Evolutionary conservation across 2,113 vertebrate species (phyloP).

Genomic region (cat (Felis catus)): F.catus_Fca126_mat1.0 CM031412.1:167547501-167548000

Average conservation of each 20-base stretch:
- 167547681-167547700: neutral
- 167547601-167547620: neutral
- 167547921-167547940: neutral
- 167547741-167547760: neutral
- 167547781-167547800: neutral
- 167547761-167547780: neutral
- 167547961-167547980: neutral
- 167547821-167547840: neutral
- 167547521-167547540: too few species aligned
- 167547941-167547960: neutral
- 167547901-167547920: neutral
- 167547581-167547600: neutral
- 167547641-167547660: neutral
- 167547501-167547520: too few species aligned
- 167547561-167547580: too few species aligned
- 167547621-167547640: neutral
- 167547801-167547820: neutral
- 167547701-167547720: neutral
- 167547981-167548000: neutral
- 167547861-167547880: neutral
- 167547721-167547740: neutral
- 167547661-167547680: neutral
- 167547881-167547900: slow-evolving; percentile 11
- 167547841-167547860: neutral
- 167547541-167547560: too few species aligned